Evolutionary conservation across 2,113 vertebrate species (phyloP), one percentile per base, ranked within the genome.

Genomic region (Barbus barbus): DNA sequence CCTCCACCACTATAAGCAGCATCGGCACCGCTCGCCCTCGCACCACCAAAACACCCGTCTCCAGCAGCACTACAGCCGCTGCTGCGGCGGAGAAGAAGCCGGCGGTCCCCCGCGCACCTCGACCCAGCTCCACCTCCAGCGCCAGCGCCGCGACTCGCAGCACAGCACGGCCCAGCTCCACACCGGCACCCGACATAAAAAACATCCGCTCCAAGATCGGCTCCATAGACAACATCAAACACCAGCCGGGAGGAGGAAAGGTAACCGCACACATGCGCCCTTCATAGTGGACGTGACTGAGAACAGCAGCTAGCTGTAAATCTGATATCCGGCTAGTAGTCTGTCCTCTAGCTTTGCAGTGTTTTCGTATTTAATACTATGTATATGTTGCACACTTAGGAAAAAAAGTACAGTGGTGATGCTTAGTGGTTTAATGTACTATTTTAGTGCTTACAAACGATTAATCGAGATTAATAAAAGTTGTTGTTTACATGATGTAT

Each of bases 171-270:
- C 94, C 96, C 0, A 88, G 89, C 0, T 24, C 94, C 0, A 94
- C 89, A 0, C 1, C 91, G 0, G 89, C 87, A n/a, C 94, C 96
- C 0, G 96, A 97, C 75, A 88, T 96, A 87, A 96, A 94, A 77
- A 96, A 95, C 0, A 87, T 93, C 0, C 96, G 96, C n/a, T 96
- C 98, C 51, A 99, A 98, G 89, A 90, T 98, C 0, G 96, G 97
- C 72, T 98, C 97, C 8, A 98, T 96, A 0, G 97, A 98, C 81
- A 99, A 98, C 79, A 96, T 96, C 61, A 99, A 97, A 61, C 91
- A 99, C 83, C 97, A 98, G 90, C 96, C 97, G 0, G 96, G 97
- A 0, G 98, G 97, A 79, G 97, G 96, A n/a, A 98, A 96, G 96
- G 98, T 99, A 84, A 53, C 3, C 12, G 7, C 63, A 51, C 2